phyloP scores from a whole-genome alignment of 2,113 vertebrate genomes.

The Lophotis ruficrista region DNA sequence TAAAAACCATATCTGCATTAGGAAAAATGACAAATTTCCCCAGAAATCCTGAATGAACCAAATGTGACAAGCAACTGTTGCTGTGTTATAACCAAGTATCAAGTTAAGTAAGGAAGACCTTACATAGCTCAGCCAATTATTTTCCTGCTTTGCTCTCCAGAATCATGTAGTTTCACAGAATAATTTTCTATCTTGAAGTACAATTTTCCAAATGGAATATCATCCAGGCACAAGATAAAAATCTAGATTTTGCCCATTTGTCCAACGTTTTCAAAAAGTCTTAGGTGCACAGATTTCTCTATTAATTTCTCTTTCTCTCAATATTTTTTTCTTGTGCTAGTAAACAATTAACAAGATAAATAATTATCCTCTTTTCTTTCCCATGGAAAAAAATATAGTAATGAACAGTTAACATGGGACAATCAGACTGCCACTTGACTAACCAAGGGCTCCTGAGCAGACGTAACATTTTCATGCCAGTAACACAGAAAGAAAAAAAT shows the following conservation, averaged over 20 bases:
- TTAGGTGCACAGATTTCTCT: not conserved
- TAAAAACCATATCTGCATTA: not conserved
- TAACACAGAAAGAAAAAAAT: constrained; percentile 49
- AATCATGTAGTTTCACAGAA: not conserved
- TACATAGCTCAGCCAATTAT: not conserved
- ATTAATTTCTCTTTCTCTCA: not conserved
- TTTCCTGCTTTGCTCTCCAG: not conserved
- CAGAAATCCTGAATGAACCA: not conserved
- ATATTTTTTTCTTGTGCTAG: not conserved
- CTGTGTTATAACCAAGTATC: not conserved
- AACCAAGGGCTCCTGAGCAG: constrained; percentile 11
- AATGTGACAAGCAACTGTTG: not conserved
- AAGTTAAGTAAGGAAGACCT: not conserved
- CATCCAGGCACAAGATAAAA: not conserved
- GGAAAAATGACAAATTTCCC: not conserved
- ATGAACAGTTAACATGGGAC: constrained; percentile 2
- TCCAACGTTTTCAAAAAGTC: not conserved
- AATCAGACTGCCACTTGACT: constrained; percentile 49
- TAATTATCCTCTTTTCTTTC: not conserved
- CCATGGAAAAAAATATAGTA: not conserved
- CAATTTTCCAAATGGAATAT: not conserved
- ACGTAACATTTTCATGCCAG: constrained; percentile 11
- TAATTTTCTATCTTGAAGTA: not conserved
- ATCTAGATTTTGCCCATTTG: not conserved
- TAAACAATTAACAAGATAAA: not conserved